A percentile compares a stretch with the other conserved stretches of the same genome.
Conservation (phyloP, 2,888 invertebrate species). For the Apotomis capreana region DNA sequence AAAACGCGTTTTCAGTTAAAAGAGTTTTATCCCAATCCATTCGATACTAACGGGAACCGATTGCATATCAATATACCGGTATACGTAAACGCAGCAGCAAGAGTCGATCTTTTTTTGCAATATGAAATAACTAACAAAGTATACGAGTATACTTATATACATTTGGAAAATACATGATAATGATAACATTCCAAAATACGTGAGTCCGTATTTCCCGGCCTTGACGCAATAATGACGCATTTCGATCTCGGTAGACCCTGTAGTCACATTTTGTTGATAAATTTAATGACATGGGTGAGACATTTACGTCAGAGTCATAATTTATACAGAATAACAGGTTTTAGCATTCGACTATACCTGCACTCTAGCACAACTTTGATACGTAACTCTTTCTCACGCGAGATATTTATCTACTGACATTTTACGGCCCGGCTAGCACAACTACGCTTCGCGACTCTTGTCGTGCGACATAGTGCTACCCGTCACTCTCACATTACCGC, state of each 20-base stretch:
- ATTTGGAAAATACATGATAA: neutral
- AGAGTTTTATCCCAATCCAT: too few species aligned
- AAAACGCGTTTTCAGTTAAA: too few species aligned
- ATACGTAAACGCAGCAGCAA: too few species aligned
- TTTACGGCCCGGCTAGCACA: too few species aligned
- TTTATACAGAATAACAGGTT: slow-evolving; percentile 8
- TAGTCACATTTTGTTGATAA: neutral
- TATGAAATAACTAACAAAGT: neutral
- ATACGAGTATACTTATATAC: neutral
- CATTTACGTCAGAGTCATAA: neutral
- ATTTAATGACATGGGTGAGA: neutral
- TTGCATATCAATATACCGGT: too few species aligned
- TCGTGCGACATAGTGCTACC: too few species aligned
- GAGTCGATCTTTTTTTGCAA: neutral
- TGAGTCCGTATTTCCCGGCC: slow-evolving; percentile 5
- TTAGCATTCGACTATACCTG: neutral
- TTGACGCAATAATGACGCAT: neutral
- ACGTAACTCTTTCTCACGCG: neutral
- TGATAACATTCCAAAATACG: neutral
- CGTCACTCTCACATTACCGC: too few species aligned
- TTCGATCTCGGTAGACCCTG: too few species aligned
- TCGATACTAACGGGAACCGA: too few species aligned
- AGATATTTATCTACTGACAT: too few species aligned
- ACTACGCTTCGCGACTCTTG: too few species aligned
- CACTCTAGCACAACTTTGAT: too few species aligned